Evolutionary conservation across 2,888 invertebrate species (phyloP).

Genomic region (Perithous albicinctus): DNA sequence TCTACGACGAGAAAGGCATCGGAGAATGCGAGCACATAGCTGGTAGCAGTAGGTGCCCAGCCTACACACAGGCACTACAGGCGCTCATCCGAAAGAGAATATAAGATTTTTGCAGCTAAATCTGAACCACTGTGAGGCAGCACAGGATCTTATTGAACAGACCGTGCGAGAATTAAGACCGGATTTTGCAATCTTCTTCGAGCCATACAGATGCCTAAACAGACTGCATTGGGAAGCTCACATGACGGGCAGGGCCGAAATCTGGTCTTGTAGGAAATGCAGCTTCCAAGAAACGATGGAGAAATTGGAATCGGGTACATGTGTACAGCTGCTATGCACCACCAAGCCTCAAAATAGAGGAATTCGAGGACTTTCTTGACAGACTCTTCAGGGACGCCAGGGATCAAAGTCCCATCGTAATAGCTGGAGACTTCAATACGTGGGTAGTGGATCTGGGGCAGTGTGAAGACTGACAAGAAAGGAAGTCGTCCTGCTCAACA

Average conservation of each 20-base stretch:
- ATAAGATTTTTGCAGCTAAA: slow-evolving; percentile 4
- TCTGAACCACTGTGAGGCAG: neutral
- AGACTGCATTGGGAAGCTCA: slow-evolving; percentile 53
- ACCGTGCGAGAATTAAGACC: slow-evolving; percentile 34
- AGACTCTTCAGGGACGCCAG: neutral
- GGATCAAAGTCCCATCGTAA: neutral
- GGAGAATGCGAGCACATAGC: no score
- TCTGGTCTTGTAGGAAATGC: slow-evolving; percentile 52
- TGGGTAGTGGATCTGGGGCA: neutral
- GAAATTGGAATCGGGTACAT: slow-evolving; percentile 50
- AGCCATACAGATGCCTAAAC: slow-evolving; percentile 62
- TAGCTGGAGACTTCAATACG: neutral
- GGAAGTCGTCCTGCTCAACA: slow-evolving; percentile 8
- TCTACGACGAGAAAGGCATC: neutral
- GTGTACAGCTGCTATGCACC: slow-evolving; percentile 64
- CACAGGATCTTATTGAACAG: neutral
- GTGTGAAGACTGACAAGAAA: neutral
- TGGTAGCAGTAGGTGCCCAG: no score
- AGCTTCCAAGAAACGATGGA: slow-evolving; percentile 41
- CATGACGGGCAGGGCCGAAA: slow-evolving; percentile 35
- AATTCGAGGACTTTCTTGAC: neutral
- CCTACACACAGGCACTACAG: neutral
- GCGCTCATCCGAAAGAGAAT: neutral
- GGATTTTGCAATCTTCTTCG: slow-evolving; percentile 64
- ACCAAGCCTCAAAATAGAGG: slow-evolving; percentile 33